Base-by-base conservation (phyloP, 2,113 vertebrate species). In the Myanophis thanlyinensis region DNA sequence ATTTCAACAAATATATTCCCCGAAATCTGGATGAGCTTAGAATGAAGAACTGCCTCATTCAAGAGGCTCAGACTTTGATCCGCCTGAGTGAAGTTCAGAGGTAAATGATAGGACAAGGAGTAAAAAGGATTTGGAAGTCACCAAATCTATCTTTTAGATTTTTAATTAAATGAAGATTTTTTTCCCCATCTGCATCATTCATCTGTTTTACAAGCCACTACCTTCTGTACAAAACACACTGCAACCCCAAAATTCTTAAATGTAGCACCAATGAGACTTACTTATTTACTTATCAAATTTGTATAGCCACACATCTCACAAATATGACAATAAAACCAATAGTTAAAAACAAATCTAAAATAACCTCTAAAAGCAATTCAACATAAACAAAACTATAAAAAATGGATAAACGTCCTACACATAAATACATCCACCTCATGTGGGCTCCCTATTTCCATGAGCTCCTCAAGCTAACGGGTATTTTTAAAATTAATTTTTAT, bases 1-100 rank as follows among this genome's bases (percentile, higher is more conserved):
- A 96, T 97, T 99, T 99, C 95, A 99, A 99, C 97, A 99, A 98
- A 88, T 99, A 99, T 90, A 98, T 98, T 84, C 94, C 98, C 91
- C 98, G 97, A 0, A 96, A 94, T 1, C 95, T 97, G 95, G 98
- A 98, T 0, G 96, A 98, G 91, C 93, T 35, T 0, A 94, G 97
- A 2, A 48, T 99, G 97, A 96, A 97, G 0, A 40, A 96, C 91
- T 99, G 99, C 62, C 97, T 99, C 93, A 98, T 98, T 95, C 97
- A 15, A 1, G 98, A 99, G 96, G 95, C 97, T 0, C 96, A 85
- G 52, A 98, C 98, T 0, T 90, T 99, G 95, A 97, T 99, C 92
- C 95, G 84, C 44, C 97, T 99, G 92, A 98, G 99, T 92, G 97
- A 95, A 89, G 98, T 99, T 35, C 98, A 95, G 88, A 94, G 98